Evolutionary conservation across 2,113 vertebrate species (phyloP).

Genomic region (Amblyopsis rosae): DNA sequence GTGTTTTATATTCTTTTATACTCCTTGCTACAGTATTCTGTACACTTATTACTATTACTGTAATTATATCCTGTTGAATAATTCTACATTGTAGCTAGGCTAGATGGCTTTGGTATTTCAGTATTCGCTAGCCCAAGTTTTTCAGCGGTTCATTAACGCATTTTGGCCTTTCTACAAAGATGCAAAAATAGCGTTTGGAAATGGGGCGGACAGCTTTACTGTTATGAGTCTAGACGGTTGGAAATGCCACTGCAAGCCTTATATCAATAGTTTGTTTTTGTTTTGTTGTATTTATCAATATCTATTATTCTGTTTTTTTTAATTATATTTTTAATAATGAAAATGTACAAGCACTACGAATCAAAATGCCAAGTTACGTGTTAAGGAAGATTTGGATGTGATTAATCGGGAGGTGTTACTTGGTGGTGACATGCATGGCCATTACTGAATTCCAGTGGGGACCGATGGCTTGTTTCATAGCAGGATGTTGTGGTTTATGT

Average conservation of each 20-base stretch:
- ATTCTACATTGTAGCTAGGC: not conserved
- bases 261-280: constrained; percentile 56
- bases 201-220: constrained; percentile 9
- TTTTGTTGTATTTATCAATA: constrained; percentile 60
- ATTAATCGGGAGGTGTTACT: not conserved
- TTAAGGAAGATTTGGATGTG: constrained; percentile 17
- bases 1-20: constrained; percentile 57
- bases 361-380: constrained; percentile 29
- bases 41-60: constrained; percentile 6
- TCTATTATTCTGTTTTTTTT: constrained; percentile 38
- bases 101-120: not conserved
- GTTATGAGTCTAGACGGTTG: constrained; percentile 39
- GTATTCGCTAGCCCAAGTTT: not conserved
- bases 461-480: not conserved
- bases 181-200: not conserved
- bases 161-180: not conserved
- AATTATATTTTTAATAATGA: constrained; percentile 42
- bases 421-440: not conserved
- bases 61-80: not conserved
- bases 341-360: constrained; percentile 60
- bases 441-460: not conserved
- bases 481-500: not conserved
- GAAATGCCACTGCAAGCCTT: constrained; percentile 51
- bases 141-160: not conserved
- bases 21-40: constrained; percentile 57